Percentiles rank a stretch among this genome's conserved stretches.
Evolutionary conservation across 2,888 invertebrate species (phyloP).

Genomic region (Netelia melanura): DNA sequence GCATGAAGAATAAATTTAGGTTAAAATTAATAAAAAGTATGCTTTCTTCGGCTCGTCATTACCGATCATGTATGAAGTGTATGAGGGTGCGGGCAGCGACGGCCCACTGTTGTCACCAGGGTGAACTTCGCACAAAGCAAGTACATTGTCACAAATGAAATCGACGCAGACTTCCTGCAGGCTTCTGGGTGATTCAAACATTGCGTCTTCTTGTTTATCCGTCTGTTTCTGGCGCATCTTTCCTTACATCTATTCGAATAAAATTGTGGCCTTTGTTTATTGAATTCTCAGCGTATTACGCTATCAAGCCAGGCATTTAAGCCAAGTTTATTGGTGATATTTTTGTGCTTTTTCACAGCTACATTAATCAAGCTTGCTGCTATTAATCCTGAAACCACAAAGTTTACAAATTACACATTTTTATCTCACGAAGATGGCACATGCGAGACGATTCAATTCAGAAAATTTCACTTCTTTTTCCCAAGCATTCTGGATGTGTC

Average conservation of each 20-base stretch:
- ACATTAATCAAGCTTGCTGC: slow-evolving; percentile 27
- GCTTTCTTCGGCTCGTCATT: slow-evolving; percentile 4
- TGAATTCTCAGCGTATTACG: neutral
- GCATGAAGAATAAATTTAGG: too few species aligned
- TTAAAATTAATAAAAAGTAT: neutral
- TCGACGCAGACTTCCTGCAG: slow-evolving; percentile 88
- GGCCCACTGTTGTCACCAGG: slow-evolving; percentile 78
- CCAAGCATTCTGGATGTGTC: too few species aligned
- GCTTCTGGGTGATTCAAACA: slow-evolving; percentile 88
- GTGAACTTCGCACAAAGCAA: slow-evolving; percentile 85
- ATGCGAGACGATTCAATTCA: neutral
- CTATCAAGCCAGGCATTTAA: slow-evolving; percentile 19
- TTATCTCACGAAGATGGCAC: neutral
- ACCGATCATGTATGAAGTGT: slow-evolving; percentile 30
- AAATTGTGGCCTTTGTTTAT: neutral
- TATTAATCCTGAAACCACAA: slow-evolving; percentile 25
- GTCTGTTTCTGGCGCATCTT: neutral
- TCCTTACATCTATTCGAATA: slow-evolving; percentile 38
- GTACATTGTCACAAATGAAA: slow-evolving; percentile 88
- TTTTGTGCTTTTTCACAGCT: slow-evolving; percentile 18
- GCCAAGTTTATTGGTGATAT: slow-evolving; percentile 32
- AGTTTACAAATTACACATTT: neutral
- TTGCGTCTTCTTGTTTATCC: slow-evolving; percentile 76
- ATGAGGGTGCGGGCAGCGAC: slow-evolving; percentile 13
- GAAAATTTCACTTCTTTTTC: too few species aligned